Evolutionary conservation across 2,113 vertebrate genomes (phyloP).

Genomic region (Barnardius zonarius): DNA sequence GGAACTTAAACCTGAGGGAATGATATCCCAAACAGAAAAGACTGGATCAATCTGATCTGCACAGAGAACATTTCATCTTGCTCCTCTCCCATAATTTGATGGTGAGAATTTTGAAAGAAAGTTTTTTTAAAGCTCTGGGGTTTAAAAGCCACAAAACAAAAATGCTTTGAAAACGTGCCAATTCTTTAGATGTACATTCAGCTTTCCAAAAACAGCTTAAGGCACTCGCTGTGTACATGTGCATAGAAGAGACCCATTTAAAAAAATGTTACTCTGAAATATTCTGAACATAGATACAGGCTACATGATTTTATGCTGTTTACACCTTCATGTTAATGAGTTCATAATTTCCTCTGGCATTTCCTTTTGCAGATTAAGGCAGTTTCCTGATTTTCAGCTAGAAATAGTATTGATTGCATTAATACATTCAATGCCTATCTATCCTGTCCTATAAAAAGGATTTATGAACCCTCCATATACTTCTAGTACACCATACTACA

Average conservation of each 20-base stretch:
- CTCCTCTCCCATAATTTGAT: neutral
- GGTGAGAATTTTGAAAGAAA: neutral
- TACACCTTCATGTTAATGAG: neutral
- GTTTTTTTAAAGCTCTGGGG: neutral
- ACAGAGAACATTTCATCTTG: neutral
- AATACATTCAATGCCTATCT: neutral
- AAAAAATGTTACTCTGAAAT: neutral
- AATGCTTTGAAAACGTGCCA: neutral
- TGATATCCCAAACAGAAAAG: neutral
- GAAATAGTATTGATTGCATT: neutral
- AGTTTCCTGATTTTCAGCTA: neutral
- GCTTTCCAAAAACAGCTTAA: neutral
- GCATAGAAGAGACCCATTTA: neutral
- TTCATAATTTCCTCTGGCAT: neutral
- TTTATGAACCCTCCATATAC: neutral
- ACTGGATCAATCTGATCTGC: neutral
- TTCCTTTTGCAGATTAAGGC: neutral
- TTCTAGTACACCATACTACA: neutral
- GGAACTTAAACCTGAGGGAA: neutral
- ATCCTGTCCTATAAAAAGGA: neutral
- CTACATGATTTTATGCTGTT: neutral
- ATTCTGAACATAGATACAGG: neutral
- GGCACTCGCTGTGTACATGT: fast-evolving
- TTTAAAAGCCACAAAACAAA: neutral
- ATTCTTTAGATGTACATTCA: neutral